These are phyloP conservation scores for Corbicula japonica DNA, from an alignment of 2,888 invertebrate species.

Conservation along the genomic window DNA sequence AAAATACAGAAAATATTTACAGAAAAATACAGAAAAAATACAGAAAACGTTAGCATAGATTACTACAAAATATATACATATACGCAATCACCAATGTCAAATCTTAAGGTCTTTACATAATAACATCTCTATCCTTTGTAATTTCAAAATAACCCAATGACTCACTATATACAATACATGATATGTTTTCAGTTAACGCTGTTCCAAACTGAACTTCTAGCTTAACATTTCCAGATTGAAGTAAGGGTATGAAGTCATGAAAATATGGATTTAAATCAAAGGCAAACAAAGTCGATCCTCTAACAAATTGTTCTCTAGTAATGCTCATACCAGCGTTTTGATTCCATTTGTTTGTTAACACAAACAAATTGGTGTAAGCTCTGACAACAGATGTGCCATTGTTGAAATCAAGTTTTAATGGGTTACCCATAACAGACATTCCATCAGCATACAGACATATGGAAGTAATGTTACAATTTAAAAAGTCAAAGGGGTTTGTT, in stretches of 20 bases:
- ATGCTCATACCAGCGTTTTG: too few species aligned
- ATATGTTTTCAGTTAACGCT: conserved; percentile 23
- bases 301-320: too few species aligned
- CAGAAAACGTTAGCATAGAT: background rate
- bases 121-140: conserved; percentile 6
- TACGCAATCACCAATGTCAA: background rate
- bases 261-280: too few species aligned
- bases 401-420: too few species aligned
- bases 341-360: too few species aligned
- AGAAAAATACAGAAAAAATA: too few species aligned
- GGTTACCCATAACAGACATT: too few species aligned
- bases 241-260: background rate
- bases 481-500: conserved; percentile 30
- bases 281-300: too few species aligned
- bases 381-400: too few species aligned
- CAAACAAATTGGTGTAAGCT: too few species aligned
- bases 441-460: too few species aligned
- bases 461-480: conserved; percentile 23
- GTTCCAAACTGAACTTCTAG: conserved; percentile 36
- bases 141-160: conserved; percentile 16
- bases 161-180: conserved; percentile 33
- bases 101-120: background rate
- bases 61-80: background rate
- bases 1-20: background rate
- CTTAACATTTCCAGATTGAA: conserved; percentile 32